Base-by-base conservation (phyloP, 2,113 vertebrate species). In the Forbesichthys papilliferus region DNA sequence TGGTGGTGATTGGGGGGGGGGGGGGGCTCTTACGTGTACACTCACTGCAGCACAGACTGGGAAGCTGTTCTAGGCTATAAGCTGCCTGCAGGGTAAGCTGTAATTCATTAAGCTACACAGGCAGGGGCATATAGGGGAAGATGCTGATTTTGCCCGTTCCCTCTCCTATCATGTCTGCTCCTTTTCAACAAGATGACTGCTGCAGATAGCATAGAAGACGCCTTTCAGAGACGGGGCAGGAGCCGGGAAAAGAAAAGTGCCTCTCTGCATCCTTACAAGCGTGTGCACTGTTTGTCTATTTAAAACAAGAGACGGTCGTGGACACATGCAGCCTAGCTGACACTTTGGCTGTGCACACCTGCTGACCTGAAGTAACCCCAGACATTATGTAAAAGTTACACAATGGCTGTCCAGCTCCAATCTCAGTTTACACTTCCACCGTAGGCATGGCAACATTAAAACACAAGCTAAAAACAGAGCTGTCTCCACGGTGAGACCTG, bases 91-190 rank as follows among this genome's bases (percentile, higher is more conserved):
- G 80, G 77, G 85, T 91, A 90, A 92, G 85, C 91, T 86, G 86
- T 88, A 91, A 90, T 91, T 89, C 76, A 91, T 91, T 91, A 89
- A 88, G 86, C 85, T 66, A 80, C 70, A 73, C 84, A 68, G 80
- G 84, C 78, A 69, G 81, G 82, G 80, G 74, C 71, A 73, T 84
- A 75, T 72, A 74, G 59, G 51, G 77, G 70, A 90, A 88, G 86
- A 88, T 92, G 90, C 92, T 93, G 91, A 92, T 82, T 87, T 71
- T 77, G 85, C 86, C 68, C 51, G 59, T 73, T 53, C 72, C 66
- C 73, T 55, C 72, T 65, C 74, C 59, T 72, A 52, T 62, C 65
- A 51, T 70, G 81, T 65, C 47, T 55, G 61, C 85, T 73, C 78
- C 46, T 78, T 67, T 71, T 52, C 72, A 77, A 87, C 86, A 89